phyloP scores from a whole-genome alignment of 2,888 invertebrate genomes.

The Lasioglossum vierecki region DNA sequence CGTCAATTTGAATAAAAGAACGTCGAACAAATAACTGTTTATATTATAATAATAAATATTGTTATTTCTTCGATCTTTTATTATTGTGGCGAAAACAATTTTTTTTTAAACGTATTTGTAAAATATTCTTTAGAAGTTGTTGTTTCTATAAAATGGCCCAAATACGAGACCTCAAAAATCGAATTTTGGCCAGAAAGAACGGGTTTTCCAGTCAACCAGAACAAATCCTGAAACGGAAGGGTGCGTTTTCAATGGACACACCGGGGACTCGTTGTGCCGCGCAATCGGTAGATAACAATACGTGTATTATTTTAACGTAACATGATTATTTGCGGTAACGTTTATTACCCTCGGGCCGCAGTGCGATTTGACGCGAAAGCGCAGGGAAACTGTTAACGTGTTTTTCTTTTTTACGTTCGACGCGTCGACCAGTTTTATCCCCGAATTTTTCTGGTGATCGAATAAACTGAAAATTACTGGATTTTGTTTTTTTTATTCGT shows the following conservation, averaged over 20 bases:
- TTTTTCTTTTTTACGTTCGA: background rate
- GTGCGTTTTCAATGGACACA: background rate
- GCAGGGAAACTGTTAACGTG: background rate
- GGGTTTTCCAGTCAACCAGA: background rate
- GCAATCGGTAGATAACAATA: background rate
- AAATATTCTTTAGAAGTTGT: too few species aligned
- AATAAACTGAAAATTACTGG: background rate
- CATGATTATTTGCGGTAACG: background rate
- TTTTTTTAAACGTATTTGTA: too few species aligned
- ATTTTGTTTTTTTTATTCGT: background rate
- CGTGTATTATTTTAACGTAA: constrained; percentile 5
- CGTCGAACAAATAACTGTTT: too few species aligned
- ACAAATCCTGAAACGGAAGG: background rate
- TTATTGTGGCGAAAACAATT: too few species aligned
- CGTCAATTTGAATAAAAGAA: too few species aligned
- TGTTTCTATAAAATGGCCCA: too few species aligned
- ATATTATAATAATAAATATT: too few species aligned
- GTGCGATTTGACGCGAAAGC: background rate
- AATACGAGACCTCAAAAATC: too few species aligned
- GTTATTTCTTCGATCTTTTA: too few species aligned
- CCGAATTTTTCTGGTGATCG: background rate
- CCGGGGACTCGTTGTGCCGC: background rate
- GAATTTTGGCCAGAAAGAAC: background rate
- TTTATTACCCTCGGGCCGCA: background rate
- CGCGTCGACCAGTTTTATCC: too few species aligned